Conservation (phyloP, 2,113 vertebrate species). For the Gopherus flavomarginatus region DNA sequence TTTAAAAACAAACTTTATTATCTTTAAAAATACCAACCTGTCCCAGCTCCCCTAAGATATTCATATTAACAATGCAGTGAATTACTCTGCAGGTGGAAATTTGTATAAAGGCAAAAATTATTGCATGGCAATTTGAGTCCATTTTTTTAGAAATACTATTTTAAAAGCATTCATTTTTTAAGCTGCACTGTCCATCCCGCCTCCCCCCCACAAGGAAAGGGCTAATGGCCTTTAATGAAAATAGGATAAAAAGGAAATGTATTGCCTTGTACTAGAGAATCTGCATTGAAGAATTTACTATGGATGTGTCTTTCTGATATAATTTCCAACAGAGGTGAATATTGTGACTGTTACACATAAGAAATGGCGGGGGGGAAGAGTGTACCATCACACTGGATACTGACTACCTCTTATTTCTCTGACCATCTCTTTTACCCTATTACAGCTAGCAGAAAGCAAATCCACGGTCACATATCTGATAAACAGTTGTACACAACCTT, state of each 20-base stretch:
- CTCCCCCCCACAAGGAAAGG: conserved; percentile 12
- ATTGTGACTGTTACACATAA: conserved; percentile 33
- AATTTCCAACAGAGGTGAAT: conserved; percentile 23
- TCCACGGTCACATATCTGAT: background rate
- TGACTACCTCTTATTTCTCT: conserved; percentile 56
- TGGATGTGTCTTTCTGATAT: conserved; percentile 17
- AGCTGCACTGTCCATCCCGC: background rate
- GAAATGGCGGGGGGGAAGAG: background rate
- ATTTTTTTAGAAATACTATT: conserved; percentile 31
- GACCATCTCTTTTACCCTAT: background rate
- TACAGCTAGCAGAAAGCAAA: conserved; percentile 18
- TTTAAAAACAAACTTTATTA: conserved; percentile 68
- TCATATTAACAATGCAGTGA: conserved; percentile 48
- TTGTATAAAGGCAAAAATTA: conserved; percentile 57
- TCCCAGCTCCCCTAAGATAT: conserved; percentile 46
- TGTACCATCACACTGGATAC: conserved; percentile 19
- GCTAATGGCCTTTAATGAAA: conserved; percentile 65
- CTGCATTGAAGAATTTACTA: conserved; percentile 21
- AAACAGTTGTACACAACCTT: background rate
- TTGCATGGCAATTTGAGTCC: conserved; percentile 22
- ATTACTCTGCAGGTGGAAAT: conserved; percentile 60
- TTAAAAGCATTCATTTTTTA: conserved; percentile 40
- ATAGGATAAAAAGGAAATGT: conserved; percentile 53
- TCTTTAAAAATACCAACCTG: conserved; percentile 63
- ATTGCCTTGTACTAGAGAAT: conserved; percentile 52